phyloP scores from a whole-genome alignment of 2,113 vertebrate species.

The Zapus hudsonius region DNA sequence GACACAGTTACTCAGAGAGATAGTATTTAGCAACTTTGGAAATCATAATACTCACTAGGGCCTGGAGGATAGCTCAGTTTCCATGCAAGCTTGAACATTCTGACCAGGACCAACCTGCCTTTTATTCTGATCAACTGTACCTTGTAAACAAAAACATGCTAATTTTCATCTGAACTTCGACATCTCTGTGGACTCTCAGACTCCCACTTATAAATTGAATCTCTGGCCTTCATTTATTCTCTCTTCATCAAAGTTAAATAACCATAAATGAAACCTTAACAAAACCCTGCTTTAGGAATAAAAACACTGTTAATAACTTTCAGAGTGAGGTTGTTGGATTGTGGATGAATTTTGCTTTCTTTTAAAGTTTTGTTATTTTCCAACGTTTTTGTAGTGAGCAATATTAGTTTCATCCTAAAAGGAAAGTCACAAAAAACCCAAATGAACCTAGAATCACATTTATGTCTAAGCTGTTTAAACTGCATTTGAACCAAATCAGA shows the following conservation, averaged over 20 bases:
- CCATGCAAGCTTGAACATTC: not conserved
- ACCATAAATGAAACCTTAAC: constrained; percentile 11
- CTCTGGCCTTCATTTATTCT: constrained; percentile 28
- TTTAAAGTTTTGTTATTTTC: constrained; percentile 13
- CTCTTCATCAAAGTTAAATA: constrained; percentile 37
- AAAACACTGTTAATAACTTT: not conserved
- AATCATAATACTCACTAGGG: not conserved
- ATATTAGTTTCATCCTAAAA: not conserved
- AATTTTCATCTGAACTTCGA: not conserved
- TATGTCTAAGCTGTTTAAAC: constrained; percentile 46
- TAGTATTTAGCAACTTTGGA: constrained; percentile 10
- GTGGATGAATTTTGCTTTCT: not conserved
- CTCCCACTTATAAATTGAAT: not conserved
- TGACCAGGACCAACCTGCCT: not conserved
- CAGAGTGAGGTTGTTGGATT: not conserved
- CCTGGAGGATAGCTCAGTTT: too few species aligned
- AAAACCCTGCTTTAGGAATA: not conserved
- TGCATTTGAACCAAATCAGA: constrained; percentile 13
- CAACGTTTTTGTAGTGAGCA: not conserved
- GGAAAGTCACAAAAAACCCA: not conserved
- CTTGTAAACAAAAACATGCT: constrained; percentile 24
- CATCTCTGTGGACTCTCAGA: not conserved
- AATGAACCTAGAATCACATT: not conserved
- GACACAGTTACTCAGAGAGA: not conserved
- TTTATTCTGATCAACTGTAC: not conserved